Base-by-base conservation (phyloP, 1,140 invertebrate species). In the Acromyrmex heyeri region DNA sequence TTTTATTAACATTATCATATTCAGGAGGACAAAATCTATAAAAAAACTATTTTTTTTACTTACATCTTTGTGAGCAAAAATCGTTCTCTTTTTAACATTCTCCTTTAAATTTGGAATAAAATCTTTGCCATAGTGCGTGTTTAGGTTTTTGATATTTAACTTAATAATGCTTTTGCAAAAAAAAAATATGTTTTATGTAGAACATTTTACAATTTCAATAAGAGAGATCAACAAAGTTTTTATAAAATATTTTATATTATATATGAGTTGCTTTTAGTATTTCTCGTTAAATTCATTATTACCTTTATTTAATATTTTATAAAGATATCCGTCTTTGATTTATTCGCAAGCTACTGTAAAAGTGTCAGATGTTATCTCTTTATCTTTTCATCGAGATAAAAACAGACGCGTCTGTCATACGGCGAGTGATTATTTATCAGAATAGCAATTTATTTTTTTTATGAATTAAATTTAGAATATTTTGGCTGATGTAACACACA, bases 371-470 rank as follows among this genome's bases (percentile, higher is more conserved):
- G 57, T 55, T 67, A 67, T 79, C 62, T 24, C 34, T 57, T 79
- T 55, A 79, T 79, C 77, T 79, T 67, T 67, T 18, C 21, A 50
- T 67, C 48, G 10, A 27, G 14, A 67, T 79, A 79, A 79, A 79
- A 79, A 48, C 77, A 55, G n/a, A 53, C 77, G 30, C 59, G 38
- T 67, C n/a, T 55, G 21, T 16, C 48, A 27, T 24, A 44, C 18
- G n/a, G 48, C 14, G n/a, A 69, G 38, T 65, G 61, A 21, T 79
- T 55, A 50, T 79, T 67, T 67, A 48, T 24, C 77, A 38, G 48
- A 55, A 57, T 48, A 24, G 50, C 34, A 79, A 67, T 50, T 34
- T 21, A 38, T 38, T 30, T 67, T 79, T n/a, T 38, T n/a, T 21
- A 78, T 14, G 7, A 30, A 3, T 3, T 21, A 55, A 44, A 1